Percentiles rank a stretch among this genome's conserved stretches.
Evolutionary conservation across 2,888 invertebrate species (phyloP).

Genomic region (Athetis lepigone): DNA sequence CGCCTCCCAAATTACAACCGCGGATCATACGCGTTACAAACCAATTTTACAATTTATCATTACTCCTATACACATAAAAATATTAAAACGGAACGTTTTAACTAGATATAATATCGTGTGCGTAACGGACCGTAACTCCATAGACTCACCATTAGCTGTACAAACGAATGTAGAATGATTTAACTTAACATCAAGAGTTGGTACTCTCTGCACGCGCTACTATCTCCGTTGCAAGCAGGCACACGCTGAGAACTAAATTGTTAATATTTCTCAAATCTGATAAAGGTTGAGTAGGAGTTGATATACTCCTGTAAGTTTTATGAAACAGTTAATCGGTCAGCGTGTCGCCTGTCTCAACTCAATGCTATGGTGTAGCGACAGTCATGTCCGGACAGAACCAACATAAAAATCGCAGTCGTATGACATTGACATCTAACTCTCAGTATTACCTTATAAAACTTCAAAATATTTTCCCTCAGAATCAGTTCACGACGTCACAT

Average conservation of each 20-base stretch:
- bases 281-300: background rate
- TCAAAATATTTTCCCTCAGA: constrained; percentile 52
- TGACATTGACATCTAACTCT: constrained; percentile 56
- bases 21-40: constrained; percentile 72
- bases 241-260: constrained; percentile 17
- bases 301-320: background rate
- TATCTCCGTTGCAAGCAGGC: constrained; percentile 12
- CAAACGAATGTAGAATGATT: constrained; percentile 70
- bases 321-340: constrained; percentile 6
- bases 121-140: constrained; percentile 81
- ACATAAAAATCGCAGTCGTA: constrained; percentile 58
- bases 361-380: constrained; percentile 32
- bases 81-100: constrained; percentile 80
- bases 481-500: constrained; percentile 28
- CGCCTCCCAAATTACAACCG: constrained; percentile 60
- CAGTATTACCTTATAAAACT: constrained; percentile 67
- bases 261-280: background rate
- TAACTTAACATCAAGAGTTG: constrained; percentile 27
- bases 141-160: constrained; percentile 80
- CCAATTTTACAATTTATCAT: constrained; percentile 75
- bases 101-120: constrained; percentile 79
- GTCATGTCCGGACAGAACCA: constrained; percentile 56
- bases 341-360: constrained; percentile 32
- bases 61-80: constrained; percentile 84
- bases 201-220: constrained; percentile 24